Conservation (phyloP, 2,888 invertebrate species). For the Eupithecia tripunctaria region DNA sequence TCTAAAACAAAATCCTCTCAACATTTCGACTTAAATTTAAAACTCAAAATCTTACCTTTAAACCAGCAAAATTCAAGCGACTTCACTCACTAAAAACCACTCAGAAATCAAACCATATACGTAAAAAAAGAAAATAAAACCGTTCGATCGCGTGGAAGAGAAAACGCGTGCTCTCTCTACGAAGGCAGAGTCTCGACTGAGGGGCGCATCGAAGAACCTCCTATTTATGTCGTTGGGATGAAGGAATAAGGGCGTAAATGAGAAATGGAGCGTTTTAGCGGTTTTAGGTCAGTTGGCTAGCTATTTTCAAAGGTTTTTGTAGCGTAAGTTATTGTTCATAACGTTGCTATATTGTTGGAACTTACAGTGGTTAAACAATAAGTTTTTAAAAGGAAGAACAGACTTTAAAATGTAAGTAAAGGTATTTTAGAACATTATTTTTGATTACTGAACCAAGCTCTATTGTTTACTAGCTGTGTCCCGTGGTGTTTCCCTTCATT, state of each 20-base stretch:
- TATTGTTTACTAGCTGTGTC: neutral
- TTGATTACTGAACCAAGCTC: neutral
- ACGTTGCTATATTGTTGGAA: neutral
- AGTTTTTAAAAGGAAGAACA: neutral
- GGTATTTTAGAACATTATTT: neutral
- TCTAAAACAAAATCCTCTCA: neutral
- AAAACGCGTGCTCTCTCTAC: conserved; percentile 40
- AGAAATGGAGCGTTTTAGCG: conserved; percentile 2
- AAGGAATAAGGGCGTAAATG: neutral
- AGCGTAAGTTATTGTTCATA: conserved; percentile 28
- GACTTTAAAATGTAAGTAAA: neutral
- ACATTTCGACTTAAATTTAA: neutral
- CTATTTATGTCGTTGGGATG: conserved; percentile 26
- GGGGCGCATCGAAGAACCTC: neutral
- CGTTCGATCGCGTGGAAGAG: neutral
- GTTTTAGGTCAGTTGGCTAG: conserved; percentile 28
- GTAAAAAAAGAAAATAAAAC: conserved; percentile 16
- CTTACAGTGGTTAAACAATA: neutral
- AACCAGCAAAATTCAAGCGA: neutral
- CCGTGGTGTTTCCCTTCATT: neutral
- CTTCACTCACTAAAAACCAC: conserved; percentile 3
- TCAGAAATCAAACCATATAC: neutral
- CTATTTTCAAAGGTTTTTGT: conserved; percentile 29
- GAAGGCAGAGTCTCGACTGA: conserved; percentile 51
- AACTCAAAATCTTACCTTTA: neutral